phyloP scores from a whole-genome alignment of 2,888 invertebrate genomes.

The Frankliniella fusca region DNA sequence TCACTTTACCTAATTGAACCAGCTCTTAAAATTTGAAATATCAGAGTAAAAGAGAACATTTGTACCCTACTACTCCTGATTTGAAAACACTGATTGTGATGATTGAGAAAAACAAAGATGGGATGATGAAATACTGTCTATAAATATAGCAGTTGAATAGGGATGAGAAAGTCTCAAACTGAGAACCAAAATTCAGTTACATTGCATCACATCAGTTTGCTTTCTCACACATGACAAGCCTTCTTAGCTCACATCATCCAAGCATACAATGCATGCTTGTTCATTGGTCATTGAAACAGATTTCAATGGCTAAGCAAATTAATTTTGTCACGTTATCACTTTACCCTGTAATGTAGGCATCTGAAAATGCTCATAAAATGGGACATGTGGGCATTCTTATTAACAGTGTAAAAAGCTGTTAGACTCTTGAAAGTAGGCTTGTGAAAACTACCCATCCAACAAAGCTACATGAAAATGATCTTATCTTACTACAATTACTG shows the following conservation, averaged over 20 bases:
- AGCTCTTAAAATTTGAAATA: too few species aligned
- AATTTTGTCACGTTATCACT: neutral
- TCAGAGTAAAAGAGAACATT: too few species aligned
- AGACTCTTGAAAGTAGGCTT: neutral
- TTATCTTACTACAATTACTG: neutral
- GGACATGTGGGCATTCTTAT: neutral
- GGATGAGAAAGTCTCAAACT: too few species aligned
- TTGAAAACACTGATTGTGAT: too few species aligned
- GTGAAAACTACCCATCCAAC: neutral
- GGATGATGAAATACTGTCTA: neutral
- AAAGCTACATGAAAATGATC: neutral
- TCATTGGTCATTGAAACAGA: neutral
- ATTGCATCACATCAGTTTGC: neutral
- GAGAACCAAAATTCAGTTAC: too few species aligned
- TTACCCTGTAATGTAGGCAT: constrained; percentile 6
- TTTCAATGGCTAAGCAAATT: neutral
- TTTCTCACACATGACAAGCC: neutral
- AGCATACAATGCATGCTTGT: neutral
- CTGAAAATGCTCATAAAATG: neutral
- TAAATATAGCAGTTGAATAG: too few species aligned
- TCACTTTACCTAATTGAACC: too few species aligned
- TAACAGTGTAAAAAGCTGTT: neutral
- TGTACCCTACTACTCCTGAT: too few species aligned
- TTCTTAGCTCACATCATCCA: neutral
- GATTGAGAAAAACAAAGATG: too few species aligned